A percentile compares a stretch with the other conserved stretches of the same genome.
phyloP scores from a whole-genome alignment of 2,113 vertebrate genomes.

The Dasyurus viverrinus region DNA sequence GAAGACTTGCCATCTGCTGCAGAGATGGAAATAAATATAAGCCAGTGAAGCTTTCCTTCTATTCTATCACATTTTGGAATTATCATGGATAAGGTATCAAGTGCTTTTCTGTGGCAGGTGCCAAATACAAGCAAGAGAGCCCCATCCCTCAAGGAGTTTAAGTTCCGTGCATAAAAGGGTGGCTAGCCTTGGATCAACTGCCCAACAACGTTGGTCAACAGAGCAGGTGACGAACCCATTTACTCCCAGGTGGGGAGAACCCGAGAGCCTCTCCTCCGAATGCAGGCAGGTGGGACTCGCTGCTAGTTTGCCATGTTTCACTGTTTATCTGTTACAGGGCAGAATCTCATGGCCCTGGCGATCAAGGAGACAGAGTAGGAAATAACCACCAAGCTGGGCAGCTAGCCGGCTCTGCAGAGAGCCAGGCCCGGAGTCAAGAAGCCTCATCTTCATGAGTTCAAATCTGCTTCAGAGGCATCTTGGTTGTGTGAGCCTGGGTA shows the following conservation, averaged over 20 bases:
- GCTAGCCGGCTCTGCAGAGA: background rate
- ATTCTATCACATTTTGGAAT: constrained; percentile 41
- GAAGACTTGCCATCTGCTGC: background rate
- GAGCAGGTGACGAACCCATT: background rate
- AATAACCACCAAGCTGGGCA: background rate
- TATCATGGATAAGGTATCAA: background rate
- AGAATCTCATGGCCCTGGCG: too few relatives aligned
- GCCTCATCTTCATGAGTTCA: background rate
- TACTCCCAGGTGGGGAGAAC: background rate
- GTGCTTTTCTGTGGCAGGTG: background rate
- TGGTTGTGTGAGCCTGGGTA: background rate
- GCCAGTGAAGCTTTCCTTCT: constrained; percentile 28
- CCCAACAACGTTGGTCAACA: too few relatives aligned
- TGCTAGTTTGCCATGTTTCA: background rate
- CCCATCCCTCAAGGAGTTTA: background rate
- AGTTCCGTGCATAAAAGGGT: background rate
- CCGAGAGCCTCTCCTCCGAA: rapidly evolving
- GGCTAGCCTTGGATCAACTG: background rate
- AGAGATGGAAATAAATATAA: background rate
- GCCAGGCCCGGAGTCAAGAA: too few relatives aligned
- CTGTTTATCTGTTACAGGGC: background rate
- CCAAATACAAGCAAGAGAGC: too few relatives aligned
- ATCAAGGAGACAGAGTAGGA: background rate
- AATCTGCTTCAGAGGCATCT: background rate
- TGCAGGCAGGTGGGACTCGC: background rate